A percentile compares a stretch with the other conserved stretches of the same genome.
Evolutionary conservation across 1,140 invertebrate genomes (phyloP).

Genomic region (Gyrodactylus salaris): DNA sequence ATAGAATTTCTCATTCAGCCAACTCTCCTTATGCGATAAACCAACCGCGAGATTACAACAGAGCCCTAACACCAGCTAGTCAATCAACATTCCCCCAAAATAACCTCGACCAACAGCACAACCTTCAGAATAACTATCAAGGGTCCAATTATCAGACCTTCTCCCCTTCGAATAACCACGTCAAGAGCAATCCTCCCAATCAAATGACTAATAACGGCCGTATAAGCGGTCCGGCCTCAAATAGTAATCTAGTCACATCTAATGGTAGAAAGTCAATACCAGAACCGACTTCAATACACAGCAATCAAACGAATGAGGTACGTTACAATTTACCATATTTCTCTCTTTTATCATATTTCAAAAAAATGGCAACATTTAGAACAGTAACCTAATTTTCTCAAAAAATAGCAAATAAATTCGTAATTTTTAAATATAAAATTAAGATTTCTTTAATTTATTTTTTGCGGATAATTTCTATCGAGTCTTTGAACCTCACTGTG

Average conservation of each 20-base stretch:
- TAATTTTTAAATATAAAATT: too few relatives aligned
- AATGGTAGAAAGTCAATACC: background rate
- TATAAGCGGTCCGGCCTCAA: background rate
- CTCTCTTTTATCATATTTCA: too few relatives aligned
- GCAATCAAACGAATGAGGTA: background rate
- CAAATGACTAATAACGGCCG: background rate
- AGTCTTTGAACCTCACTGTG: too few relatives aligned
- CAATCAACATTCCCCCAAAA: background rate
- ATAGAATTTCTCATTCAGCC: background rate
- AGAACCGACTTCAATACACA: background rate
- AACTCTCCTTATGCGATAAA: background rate
- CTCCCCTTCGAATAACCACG: background rate
- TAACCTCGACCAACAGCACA: background rate
- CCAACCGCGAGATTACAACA: background rate
- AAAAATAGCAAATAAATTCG: too few relatives aligned
- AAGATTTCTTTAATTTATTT: too few relatives aligned
- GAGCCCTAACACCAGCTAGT: background rate
- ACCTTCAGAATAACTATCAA: background rate
- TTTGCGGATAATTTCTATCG: too few relatives aligned
- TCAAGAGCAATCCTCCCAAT: background rate
- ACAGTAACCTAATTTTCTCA: too few relatives aligned
- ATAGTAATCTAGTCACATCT: background rate
- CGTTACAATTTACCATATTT: too few relatives aligned
- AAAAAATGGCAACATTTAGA: too few relatives aligned
- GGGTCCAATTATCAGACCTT: background rate